Evolutionary conservation across 2,113 vertebrate genomes (phyloP), one percentile per base, ranked within the genome.

Genomic region (Dromaius novaehollandiae): DNA sequence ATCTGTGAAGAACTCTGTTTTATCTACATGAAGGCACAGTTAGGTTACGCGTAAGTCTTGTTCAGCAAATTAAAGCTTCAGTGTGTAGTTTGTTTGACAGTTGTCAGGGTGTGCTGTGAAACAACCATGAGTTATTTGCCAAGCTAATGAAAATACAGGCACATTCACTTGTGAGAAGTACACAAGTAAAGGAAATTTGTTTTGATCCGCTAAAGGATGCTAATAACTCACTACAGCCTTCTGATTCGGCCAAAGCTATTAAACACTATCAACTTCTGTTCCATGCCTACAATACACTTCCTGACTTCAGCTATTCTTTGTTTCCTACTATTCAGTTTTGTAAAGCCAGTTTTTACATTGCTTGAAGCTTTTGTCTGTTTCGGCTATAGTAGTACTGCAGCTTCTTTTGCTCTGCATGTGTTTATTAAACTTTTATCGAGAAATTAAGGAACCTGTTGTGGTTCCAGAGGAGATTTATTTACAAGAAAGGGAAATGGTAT

Each of bases 381-480:
- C 95, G 97, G 95, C 55, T 95, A 65, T 93, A 90, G 91, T 95
- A 92, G 71, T 97, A 95, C 86, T 22, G 5, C 56, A 91, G 38
- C 70, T 94, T 95, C 77, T 91, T 95, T 95, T 94, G 86, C 92
- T 95, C 74, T 73, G 50, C 75, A 82, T 92, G 30, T 96, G 95
- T 97, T 98, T 98, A 97, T 95, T 97, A 97, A 97, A 97, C 82
- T 93, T 74, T 42, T 68, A 93, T 73, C 90, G 96, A 88, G 95
- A 93, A 97, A 95, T 86, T 79, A 93, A 96, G 86, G 80, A 95
- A 97, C 96, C 63, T 88, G 73, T 82, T 94, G 93, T 93, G 74
- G 93, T 97, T 93, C 84, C 91, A 88, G 93, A 88, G 74, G 38
- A 90, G 55, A 55, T 81, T 79, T 95, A 80, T 88, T 96, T 94